Conservation (phyloP, 2,888 invertebrate species). For the Cheilosia pagana region DNA sequence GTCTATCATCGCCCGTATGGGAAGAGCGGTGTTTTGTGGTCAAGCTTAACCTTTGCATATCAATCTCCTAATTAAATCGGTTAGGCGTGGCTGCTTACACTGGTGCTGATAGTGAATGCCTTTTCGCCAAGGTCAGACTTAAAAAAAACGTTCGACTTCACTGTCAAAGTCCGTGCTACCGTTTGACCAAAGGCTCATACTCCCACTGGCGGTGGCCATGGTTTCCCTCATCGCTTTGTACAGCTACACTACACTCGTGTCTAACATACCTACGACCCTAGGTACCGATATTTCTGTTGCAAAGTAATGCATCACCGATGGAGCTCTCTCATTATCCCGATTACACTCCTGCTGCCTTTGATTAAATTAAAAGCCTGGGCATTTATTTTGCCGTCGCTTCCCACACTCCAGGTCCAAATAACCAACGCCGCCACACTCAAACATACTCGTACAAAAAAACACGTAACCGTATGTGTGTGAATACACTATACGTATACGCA, state of each 20-base stretch:
- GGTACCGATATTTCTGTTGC: slow-evolving; percentile 21
- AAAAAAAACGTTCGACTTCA: too few species aligned
- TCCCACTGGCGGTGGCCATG: not conserved
- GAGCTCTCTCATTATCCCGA: slow-evolving; percentile 63
- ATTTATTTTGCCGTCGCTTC: slow-evolving; percentile 56
- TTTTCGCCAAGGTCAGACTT: too few species aligned
- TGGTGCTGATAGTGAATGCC: too few species aligned
- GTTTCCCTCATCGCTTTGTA: not conserved
- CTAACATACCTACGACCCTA: too few species aligned
- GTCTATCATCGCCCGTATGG: too few species aligned
- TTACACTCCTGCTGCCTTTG: slow-evolving; percentile 62
- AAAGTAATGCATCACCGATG: slow-evolving; percentile 52
- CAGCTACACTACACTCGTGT: not conserved
- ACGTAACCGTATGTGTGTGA: slow-evolving; percentile 5
- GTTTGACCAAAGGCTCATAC: not conserved
- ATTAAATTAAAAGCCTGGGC: slow-evolving; percentile 71
- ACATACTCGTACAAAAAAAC: slow-evolving; percentile 19
- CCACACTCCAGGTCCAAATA: not conserved
- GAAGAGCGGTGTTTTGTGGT: too few species aligned
- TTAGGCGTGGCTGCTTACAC: too few species aligned
- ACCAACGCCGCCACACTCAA: not conserved
- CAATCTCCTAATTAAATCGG: too few species aligned
- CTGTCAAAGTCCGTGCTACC: not conserved
- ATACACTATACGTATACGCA: slow-evolving; percentile 11
- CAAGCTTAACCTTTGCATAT: too few species aligned